These are phyloP conservation scores for Hirudo medicinalis DNA, from an alignment of 1,140 invertebrate species.

Conservation along the genomic window DNA sequence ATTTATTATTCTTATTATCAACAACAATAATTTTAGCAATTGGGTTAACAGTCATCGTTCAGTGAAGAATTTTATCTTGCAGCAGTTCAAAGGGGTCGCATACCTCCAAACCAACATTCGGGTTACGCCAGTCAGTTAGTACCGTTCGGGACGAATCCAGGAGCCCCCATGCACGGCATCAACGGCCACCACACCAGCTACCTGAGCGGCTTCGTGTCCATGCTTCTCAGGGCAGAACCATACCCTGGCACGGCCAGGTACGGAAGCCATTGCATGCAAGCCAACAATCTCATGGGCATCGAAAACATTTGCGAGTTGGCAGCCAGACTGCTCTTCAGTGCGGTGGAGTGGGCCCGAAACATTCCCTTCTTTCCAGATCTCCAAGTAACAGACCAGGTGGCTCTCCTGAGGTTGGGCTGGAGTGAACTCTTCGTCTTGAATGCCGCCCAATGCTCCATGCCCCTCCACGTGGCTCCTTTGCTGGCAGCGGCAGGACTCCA, in stretches of 20 bases:
- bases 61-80: not conserved
- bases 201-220: conserved; percentile 85
- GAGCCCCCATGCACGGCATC: conserved; percentile 17
- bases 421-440: conserved; percentile 93
- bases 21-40: not conserved
- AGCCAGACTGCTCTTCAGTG: conserved; percentile 81
- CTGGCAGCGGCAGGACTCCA: conserved; percentile 79
- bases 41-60: not conserved
- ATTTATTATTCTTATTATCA: not conserved
- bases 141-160: conserved; percentile 23
- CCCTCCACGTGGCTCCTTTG: conserved; percentile 81
- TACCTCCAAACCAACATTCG: conserved; percentile 65
- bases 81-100: conserved; percentile 92
- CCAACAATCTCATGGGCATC: conserved; percentile 37
- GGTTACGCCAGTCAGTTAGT: conserved; percentile 40
- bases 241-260: conserved; percentile 77
- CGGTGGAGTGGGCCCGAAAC: conserved; percentile 92
- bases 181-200: conserved; percentile 56
- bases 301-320: conserved; percentile 96
- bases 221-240: conserved; percentile 83
- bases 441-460: conserved; percentile 89
- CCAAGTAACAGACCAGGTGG: conserved; percentile 59
- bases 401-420: conserved; percentile 86
- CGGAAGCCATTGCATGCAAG: conserved; percentile 74
- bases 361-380: conserved; percentile 95